A percentile compares a stretch with the other conserved stretches of the same genome.
Evolutionary conservation across 2,113 vertebrate species (phyloP).

Genomic region (Passer domesticus): DNA sequence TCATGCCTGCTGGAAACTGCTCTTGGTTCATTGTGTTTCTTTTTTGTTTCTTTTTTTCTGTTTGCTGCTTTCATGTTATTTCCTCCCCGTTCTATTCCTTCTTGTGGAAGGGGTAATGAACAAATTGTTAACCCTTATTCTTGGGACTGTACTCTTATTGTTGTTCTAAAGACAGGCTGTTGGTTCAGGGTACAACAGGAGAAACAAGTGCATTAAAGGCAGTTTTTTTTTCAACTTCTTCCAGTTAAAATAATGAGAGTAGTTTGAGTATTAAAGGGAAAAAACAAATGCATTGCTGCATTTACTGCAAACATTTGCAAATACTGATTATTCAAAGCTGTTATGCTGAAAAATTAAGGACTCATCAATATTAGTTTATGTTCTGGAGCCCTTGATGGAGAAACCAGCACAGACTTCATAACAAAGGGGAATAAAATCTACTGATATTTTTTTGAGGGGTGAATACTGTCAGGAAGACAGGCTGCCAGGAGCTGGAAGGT

Average conservation of each 20-base stretch:
- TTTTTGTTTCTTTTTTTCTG: not conserved
- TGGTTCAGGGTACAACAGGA: not conserved
- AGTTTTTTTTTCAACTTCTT: not conserved
- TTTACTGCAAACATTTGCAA: not conserved
- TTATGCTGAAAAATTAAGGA: not conserved
- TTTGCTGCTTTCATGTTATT: not conserved
- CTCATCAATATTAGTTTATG: not conserved
- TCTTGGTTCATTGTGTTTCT: not conserved
- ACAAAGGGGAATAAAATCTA: not conserved
- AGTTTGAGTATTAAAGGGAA: not conserved
- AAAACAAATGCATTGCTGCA: not conserved
- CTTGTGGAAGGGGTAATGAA: not conserved
- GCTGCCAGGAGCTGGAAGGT: not conserved
- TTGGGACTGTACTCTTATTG: rapidly evolving
- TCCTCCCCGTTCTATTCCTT: not conserved
- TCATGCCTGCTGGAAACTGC: not conserved
- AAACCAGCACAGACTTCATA: not conserved
- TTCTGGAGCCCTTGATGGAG: not conserved
- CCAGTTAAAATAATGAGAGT: not conserved
- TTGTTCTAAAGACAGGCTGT: not conserved
- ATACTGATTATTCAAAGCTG: not conserved
- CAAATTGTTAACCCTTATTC: not conserved
- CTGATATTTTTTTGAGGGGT: not conserved
- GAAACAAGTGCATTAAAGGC: not conserved
- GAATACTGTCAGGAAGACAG: not conserved